Evolutionary conservation across 2,113 vertebrate genomes (phyloP).

Genomic region (Phocoena phocoena): DNA sequence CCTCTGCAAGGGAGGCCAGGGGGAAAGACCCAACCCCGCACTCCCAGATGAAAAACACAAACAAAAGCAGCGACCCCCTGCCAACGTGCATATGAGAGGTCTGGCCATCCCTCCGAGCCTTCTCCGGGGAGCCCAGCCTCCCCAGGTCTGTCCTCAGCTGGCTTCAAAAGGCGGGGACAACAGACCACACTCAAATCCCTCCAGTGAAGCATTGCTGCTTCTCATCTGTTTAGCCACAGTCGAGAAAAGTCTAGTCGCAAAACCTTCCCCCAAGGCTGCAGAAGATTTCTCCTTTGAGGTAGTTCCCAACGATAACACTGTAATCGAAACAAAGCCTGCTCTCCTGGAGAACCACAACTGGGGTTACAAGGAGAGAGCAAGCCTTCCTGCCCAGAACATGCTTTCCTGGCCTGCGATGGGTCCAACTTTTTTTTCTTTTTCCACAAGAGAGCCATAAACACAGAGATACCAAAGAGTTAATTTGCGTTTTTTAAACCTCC

Average conservation of each 20-base stretch:
- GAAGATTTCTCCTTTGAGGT: constrained; percentile 82
- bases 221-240: constrained; percentile 84
- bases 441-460: constrained; percentile 80
- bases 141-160: not conserved
- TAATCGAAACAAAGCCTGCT: constrained; percentile 81
- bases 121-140: not conserved
- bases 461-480: constrained; percentile 90
- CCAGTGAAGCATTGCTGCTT: constrained; percentile 74
- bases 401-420: constrained; percentile 68
- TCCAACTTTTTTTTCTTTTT: constrained; percentile 69
- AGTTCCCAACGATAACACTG: constrained; percentile 76
- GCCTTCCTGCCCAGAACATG: not conserved
- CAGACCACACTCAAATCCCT: constrained; percentile 21
- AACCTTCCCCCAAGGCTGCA: constrained; percentile 80
- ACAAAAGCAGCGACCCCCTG: not conserved
- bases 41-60: not conserved
- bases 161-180: not conserved
- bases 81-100: rapidly evolving
- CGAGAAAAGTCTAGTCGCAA: constrained; percentile 80
- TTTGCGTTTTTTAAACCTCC: constrained; percentile 87
- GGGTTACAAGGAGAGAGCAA: not conserved
- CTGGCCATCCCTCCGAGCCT: not conserved
- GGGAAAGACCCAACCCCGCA: not conserved
- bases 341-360: constrained; percentile 65
- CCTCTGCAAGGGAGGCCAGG: not conserved